These are phyloP conservation scores for Calephelis virginiensis DNA, from an alignment of 1,140 invertebrate species.

Conservation along the genomic window DNA sequence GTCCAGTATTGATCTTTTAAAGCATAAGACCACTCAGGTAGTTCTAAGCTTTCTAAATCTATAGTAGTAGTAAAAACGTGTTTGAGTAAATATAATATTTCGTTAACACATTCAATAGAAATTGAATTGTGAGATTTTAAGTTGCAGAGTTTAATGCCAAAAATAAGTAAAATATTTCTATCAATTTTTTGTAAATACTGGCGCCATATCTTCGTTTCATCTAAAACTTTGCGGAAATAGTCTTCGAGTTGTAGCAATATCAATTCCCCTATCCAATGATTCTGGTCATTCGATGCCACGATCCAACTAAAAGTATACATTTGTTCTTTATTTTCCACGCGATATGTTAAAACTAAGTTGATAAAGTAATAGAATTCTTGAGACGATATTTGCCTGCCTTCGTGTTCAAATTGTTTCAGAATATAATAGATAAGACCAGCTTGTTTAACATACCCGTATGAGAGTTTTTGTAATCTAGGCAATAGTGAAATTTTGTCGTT, in stretches of 20 bases:
- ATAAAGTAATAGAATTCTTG: conserved; percentile 19
- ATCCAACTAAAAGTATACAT: conserved; percentile 18
- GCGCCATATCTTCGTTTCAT: neutral
- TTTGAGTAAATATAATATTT: conserved; percentile 13
- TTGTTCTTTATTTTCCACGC: conserved; percentile 3
- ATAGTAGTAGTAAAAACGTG: neutral
- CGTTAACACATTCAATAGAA: conserved; percentile 6
- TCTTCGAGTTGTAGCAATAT: conserved; percentile 15
- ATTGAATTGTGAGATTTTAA: conserved; percentile 1
- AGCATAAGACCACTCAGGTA: conserved; percentile 21
- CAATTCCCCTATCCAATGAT: conserved; percentile 9
- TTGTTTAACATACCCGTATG: neutral
- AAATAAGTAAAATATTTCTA: conserved; percentile 13
- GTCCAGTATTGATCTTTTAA: conserved; percentile 23
- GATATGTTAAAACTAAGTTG: conserved; percentile 1
- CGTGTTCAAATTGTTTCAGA: neutral
- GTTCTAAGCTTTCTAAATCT: conserved; percentile 19
- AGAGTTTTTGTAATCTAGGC: neutral
- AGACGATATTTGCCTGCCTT: conserved; percentile 10
- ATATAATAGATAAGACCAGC: neutral
- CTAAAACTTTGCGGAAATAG: conserved; percentile 18
- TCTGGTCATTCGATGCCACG: conserved; percentile 2
- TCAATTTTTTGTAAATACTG: conserved; percentile 18
- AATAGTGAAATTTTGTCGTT: neutral
- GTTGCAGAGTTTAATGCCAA: conserved; percentile 15